Base-by-base conservation (phyloP, 2,888 invertebrate species). In the Caenorhabditis zanzibari region DNA sequence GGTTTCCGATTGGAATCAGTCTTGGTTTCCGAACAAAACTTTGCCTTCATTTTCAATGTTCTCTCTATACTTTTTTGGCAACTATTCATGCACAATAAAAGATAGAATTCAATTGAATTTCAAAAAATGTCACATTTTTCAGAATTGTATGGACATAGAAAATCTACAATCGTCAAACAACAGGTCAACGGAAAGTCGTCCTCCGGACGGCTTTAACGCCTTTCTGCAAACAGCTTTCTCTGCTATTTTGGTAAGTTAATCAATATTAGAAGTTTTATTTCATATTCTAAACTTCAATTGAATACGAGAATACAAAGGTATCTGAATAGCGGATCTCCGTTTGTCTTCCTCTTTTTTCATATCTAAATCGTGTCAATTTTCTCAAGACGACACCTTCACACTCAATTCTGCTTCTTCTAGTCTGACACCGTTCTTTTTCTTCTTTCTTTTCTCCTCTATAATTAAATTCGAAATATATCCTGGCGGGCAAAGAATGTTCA, bases 101-200 rank as follows among this genome's bases (percentile, higher is more conserved):
- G 41, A n/a, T 16, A n/a, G 9, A 22, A 52, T 52, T 24, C 19
- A 22, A 19, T 9, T 49, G 24, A 7, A 19, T 52, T 6, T 22
- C 6, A 19, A 54, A 54, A 24, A 49, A 49, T 24, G 47, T 47
- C 19, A 19, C 47, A 44, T 54, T 66, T 80, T 80, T 73, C 79
- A 83, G 83, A 73, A 75, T 74, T 83, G 74, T 79, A 83, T 83
- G 83, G 83, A 83, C 74, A 83, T 83, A 74, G 83, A 79, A 79
- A 79, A 73, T 26, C 64, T 79, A 54, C 73, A 82, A 75, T 44
- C 73, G 64, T 58, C 79, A 64, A 79, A 58, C 52, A 71, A 82
- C 68, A 61, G 71, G 81, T 75, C 81, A 26, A 56, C 71, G 54
- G 44, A 63, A 52, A 71, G 64, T 64, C 69, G 79, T 69, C 74